These are phyloP conservation scores for Amphipoea lucens DNA, from an alignment of 2,888 invertebrate genomes.

Conservation along the genomic window DNA sequence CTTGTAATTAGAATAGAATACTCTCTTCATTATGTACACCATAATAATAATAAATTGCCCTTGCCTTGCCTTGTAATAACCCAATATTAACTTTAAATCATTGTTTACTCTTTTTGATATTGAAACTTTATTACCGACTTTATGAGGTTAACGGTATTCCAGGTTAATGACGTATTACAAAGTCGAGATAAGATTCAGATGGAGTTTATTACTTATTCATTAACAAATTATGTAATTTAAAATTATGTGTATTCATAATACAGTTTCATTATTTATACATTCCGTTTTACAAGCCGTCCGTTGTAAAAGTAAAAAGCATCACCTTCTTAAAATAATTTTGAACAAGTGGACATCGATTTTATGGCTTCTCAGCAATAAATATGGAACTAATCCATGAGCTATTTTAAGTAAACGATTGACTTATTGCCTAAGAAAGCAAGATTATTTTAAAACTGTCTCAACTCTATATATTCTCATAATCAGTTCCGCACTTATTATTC, in stretches of 20 bases:
- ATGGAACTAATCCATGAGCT: background rate
- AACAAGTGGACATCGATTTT: background rate
- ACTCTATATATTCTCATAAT: slow-evolving; percentile 33
- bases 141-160: slow-evolving; percentile 37
- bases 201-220: slow-evolving; percentile 11
- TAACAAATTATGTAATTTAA: slow-evolving; percentile 39
- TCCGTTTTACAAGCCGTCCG: slow-evolving; percentile 4
- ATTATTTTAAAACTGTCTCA: slow-evolving; percentile 37
- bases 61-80: slow-evolving; percentile 24
- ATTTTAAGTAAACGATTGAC: slow-evolving; percentile 4
- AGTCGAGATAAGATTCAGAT: slow-evolving; percentile 4
- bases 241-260: slow-evolving; percentile 12
- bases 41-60: no score
- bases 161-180: slow-evolving; percentile 18
- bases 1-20: background rate
- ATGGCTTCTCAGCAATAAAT: slow-evolving; percentile 17
- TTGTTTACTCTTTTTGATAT: slow-evolving; percentile 38
- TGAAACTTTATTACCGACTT: slow-evolving; percentile 9
- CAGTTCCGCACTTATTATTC: slow-evolving; percentile 51
- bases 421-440: slow-evolving; percentile 6
- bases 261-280: slow-evolving; percentile 19
- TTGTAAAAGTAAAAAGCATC: slow-evolving; percentile 15
- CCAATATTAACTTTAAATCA: slow-evolving; percentile 45
- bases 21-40: no score
- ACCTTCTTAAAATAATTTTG: slow-evolving; percentile 11